phyloP scores from a whole-genome alignment of 2,797 vertebrate genomes.

The Micrastur ruficollis region DNA sequence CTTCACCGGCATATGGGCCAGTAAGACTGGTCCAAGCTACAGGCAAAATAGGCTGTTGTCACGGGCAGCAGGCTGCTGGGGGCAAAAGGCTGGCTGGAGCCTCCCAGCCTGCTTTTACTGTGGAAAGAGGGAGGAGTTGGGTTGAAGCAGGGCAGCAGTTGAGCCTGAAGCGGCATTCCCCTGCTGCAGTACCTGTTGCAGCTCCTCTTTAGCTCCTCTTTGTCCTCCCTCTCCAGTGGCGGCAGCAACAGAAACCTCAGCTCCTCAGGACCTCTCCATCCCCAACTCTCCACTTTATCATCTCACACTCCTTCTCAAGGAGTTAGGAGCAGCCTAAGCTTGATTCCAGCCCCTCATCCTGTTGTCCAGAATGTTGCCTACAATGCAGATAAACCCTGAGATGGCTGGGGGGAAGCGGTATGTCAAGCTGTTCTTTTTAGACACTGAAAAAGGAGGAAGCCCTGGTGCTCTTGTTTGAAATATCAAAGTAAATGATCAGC shows the following conservation, averaged over 20 bases:
- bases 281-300: rapidly evolving
- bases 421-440: not conserved
- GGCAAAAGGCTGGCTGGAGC: not conserved
- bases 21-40: not conserved
- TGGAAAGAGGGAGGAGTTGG: not conserved
- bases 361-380: not conserved
- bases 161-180: not conserved
- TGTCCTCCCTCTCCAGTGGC: not conserved
- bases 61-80: not conserved
- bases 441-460: not conserved
- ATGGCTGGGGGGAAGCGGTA: not conserved
- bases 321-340: not conserved
- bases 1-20: not conserved
- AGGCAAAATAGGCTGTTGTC: not conserved
- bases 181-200: conserved; percentile 2
- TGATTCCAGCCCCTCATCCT: not conserved
- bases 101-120: not conserved
- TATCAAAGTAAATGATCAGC: not conserved
- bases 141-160: not conserved
- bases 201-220: not conserved
- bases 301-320: not conserved
- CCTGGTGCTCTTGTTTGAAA: not conserved
- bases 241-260: not conserved
- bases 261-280: not conserved
- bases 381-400: not conserved